These are phyloP conservation scores for Hesperia comma DNA, from an alignment of 2,888 invertebrate species.

Conservation along the genomic window DNA sequence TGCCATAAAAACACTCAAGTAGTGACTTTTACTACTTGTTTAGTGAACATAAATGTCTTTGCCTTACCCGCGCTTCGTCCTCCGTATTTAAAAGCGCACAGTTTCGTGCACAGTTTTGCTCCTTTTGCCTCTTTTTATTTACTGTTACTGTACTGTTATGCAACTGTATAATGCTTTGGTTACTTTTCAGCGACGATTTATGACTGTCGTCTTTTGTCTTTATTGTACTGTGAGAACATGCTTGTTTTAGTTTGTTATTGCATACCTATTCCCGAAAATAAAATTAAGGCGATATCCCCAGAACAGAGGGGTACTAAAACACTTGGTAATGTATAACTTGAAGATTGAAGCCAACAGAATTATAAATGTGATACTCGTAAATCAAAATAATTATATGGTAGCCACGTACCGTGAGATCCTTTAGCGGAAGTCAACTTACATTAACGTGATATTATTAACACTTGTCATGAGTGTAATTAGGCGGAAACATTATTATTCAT, in stretches of 20 bases:
- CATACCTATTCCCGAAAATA: constrained; percentile 43
- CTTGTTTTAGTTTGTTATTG: constrained; percentile 66
- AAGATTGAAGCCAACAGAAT: constrained; percentile 33
- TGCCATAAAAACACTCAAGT: constrained; percentile 85
- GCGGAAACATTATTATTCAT: constrained; percentile 27
- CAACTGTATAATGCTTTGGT: constrained; percentile 82
- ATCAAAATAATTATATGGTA: constrained; percentile 47
- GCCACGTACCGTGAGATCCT: constrained; percentile 42
- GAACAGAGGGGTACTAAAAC: constrained; percentile 2
- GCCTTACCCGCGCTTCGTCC: constrained; percentile 81
- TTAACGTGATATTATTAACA: constrained; percentile 45
- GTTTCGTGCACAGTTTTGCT: constrained; percentile 80
- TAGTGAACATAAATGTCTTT: constrained; percentile 85
- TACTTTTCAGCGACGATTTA: constrained; percentile 81
- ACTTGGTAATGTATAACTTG: constrained; percentile 9
- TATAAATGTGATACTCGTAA: constrained; percentile 36
- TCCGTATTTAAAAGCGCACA: constrained; percentile 83
- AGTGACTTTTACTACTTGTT: constrained; percentile 86
- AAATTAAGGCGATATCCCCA: constrained; percentile 30
- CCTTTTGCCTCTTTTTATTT: constrained; percentile 80
- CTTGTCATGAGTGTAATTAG: constrained; percentile 36
- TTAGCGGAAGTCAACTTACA: constrained; percentile 37
- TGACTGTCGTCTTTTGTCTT: constrained; percentile 77
- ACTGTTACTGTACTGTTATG: constrained; percentile 80
- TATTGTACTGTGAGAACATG: constrained; percentile 74